These are phyloP conservation scores for Cataglyphis rosenhaueri DNA, from an alignment of 2,888 invertebrate species.

Conservation along the genomic window DNA sequence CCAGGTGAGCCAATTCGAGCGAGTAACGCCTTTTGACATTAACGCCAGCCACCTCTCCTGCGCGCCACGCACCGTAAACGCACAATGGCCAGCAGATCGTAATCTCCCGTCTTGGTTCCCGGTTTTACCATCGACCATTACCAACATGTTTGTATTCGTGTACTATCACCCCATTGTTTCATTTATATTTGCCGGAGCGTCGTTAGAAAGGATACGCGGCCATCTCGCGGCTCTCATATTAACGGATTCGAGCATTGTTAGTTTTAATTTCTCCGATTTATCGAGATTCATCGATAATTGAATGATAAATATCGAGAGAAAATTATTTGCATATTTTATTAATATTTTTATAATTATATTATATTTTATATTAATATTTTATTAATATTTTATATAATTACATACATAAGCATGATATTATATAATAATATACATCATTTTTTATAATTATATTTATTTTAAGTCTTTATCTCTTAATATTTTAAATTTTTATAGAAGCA, in stretches of 20 bases:
- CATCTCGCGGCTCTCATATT: constrained; percentile 31
- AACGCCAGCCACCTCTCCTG: constrained; percentile 78
- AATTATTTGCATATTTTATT: not conserved
- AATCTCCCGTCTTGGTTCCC: constrained; percentile 82
- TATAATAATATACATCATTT: not conserved
- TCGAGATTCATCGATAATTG: not conserved
- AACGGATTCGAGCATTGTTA: constrained; percentile 59
- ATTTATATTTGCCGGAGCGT: constrained; percentile 74
- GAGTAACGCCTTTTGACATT: constrained; percentile 84
- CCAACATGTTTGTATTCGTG: constrained; percentile 78
- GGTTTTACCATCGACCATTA: constrained; percentile 79
- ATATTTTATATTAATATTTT: not conserved
- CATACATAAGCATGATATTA: not conserved
- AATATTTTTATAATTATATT: not conserved
- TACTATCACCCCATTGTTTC: constrained; percentile 78
- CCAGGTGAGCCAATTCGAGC: constrained; percentile 81
- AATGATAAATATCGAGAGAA: not conserved
- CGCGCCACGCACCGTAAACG: constrained; percentile 74
- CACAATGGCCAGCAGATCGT: constrained; percentile 80
- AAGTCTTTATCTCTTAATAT: not conserved
- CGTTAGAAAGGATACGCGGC: constrained; percentile 54
- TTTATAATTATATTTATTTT: constrained; percentile 2
- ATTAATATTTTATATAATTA: not conserved
- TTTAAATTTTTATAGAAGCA: not conserved
- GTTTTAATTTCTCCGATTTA: not conserved